Evolutionary conservation across 2,888 invertebrate species (phyloP), one percentile per base, ranked within the genome.

Genomic region (Metopia argyrocephala): DNA sequence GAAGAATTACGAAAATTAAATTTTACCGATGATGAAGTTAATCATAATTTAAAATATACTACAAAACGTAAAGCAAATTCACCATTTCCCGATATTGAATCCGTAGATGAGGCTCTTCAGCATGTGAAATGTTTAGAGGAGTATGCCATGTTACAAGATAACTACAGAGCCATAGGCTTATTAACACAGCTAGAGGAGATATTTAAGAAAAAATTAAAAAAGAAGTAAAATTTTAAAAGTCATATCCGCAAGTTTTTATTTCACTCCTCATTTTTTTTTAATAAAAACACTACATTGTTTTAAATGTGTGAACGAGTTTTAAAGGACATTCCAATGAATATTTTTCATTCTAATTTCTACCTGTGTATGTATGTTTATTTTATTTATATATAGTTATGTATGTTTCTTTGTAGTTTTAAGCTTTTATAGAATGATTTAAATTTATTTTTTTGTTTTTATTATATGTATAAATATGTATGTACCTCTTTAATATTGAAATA

Each of bases 141-240:
- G 50, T 89, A 87, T 73, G 88, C 88, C 6, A 85, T 89, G 86
- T 18, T 89, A 9, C 84, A 85, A 65, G 87, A 88, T 15, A 89
- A 89, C 56, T 89, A 84, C 52, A 83, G 89, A 5, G 89, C 89
- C 0, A 88, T 89, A 27, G 89, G 89, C 4, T 84, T 89, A 54
- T 84, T 89, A 18, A 85, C 84, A 27, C 86, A 89, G 38, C 74
- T 87, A 57, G 89, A 89, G 62, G 83, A 87, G 12, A 84, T 85
- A 38, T 85, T 89, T 1, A 79, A 82, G 54, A 85, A 85, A 78
- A 86, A 87, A 50, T 59, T 75, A 2, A 65, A 65, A 59, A 56
- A 61, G 48, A 25, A 76, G 12, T 70, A n/a, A 45, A 59, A 21
- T 57, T 18, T n/a, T 18, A n/a, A 23, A n/a, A n/a, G n/a, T n/a